A percentile compares a stretch with the other conserved stretches of the same genome.
These are phyloP conservation scores for Plebejus argus DNA, from an alignment of 2,888 invertebrate species.

Conservation along the genomic window DNA sequence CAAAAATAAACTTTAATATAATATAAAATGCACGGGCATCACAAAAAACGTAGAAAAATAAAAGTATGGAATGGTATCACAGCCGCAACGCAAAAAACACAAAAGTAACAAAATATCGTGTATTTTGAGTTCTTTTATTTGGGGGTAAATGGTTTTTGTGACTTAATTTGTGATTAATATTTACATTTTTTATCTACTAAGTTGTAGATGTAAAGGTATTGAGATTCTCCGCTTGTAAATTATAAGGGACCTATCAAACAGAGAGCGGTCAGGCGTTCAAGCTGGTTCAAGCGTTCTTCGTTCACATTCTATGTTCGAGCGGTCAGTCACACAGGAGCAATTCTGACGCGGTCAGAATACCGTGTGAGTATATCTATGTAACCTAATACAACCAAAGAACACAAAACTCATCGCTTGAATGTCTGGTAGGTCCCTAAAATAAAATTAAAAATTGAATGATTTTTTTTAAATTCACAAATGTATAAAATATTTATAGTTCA, in stretches of 20 bases:
- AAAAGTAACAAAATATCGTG: constrained; percentile 1
- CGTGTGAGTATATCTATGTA: too few species aligned
- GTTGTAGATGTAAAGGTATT: background rate
- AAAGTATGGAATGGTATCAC: constrained; percentile 26
- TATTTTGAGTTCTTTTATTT: constrained; percentile 38
- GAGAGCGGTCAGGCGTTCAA: too few species aligned
- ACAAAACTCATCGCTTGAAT: too few species aligned
- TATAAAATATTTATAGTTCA: too few species aligned
- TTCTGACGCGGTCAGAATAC: too few species aligned
- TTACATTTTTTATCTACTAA: background rate
- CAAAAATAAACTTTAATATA: background rate
- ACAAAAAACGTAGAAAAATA: background rate
- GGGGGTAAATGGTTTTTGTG: background rate
- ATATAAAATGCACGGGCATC: background rate
- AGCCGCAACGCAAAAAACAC: constrained; percentile 26
- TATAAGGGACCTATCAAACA: background rate
- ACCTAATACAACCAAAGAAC: too few species aligned
- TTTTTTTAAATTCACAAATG: too few species aligned
- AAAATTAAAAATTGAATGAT: too few species aligned
- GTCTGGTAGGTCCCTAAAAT: too few species aligned
- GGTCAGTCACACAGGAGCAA: too few species aligned
- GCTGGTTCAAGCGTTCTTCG: too few species aligned
- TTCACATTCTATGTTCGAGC: too few species aligned
- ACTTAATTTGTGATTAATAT: background rate
- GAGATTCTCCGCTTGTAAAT: background rate